Evolutionary conservation across 2,113 vertebrate genomes (phyloP).

Genomic region (Oreochromis spilurus): DNA sequence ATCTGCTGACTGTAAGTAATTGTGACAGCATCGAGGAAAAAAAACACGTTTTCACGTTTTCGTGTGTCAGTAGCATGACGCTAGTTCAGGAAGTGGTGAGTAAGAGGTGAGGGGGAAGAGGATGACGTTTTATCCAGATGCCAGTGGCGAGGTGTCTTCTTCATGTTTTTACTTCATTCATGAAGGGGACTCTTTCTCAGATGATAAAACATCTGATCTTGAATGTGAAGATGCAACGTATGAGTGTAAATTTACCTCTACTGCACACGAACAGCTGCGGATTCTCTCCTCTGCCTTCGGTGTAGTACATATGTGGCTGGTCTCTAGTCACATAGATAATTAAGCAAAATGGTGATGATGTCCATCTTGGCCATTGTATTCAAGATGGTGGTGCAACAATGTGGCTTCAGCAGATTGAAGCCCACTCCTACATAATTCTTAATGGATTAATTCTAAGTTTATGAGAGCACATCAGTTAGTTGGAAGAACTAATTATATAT

Average conservation of each 20-base stretch:
- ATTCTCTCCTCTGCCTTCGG: neutral
- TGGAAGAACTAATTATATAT: neutral
- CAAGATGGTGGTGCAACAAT: neutral
- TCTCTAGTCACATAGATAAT: neutral
- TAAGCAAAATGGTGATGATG: neutral
- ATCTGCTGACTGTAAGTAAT: neutral
- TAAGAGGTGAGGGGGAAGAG: neutral
- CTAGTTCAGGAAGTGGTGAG: neutral
- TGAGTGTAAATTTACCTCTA: rapidly evolving
- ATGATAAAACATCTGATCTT: rapidly evolving
- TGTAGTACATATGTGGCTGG: neutral
- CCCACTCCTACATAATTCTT: neutral
- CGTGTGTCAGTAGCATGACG: neutral
- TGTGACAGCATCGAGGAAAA: neutral
- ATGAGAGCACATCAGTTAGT: neutral
- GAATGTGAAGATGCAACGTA: neutral
- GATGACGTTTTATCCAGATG: neutral
- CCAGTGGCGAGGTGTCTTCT: neutral
- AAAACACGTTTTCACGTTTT: rapidly evolving
- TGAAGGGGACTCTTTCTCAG: neutral
- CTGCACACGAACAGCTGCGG: neutral
- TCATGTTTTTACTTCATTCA: rapidly evolving
- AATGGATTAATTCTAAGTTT: neutral
- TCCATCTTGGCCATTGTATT: neutral
- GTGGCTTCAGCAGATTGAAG: neutral